These are phyloP conservation scores for Sparus aurata DNA, from an alignment of 2,797 vertebrate genomes.

Conservation along the genomic window DNA sequence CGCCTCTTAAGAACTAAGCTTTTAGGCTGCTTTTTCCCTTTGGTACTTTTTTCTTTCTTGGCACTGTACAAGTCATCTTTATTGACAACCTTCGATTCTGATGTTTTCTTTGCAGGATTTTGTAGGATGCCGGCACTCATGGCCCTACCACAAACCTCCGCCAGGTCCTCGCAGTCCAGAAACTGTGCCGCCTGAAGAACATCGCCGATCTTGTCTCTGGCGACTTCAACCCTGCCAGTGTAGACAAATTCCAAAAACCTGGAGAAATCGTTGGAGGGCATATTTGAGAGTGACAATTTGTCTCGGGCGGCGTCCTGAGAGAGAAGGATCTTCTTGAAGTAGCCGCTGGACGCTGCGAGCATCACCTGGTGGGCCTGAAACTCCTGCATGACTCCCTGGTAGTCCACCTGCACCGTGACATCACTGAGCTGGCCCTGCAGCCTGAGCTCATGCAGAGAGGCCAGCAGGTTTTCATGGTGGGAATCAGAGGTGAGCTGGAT, in stretches of 20 bases:
- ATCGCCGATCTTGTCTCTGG: constrained; percentile 85
- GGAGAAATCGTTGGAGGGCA: constrained; percentile 87
- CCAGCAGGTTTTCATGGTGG: constrained; percentile 89
- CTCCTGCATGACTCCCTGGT: constrained; percentile 88
- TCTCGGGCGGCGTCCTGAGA: constrained; percentile 81
- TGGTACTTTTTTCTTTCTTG: constrained; percentile 6
- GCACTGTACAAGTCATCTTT: background rate
- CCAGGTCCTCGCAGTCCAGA: constrained; percentile 91
- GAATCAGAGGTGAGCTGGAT: constrained; percentile 90
- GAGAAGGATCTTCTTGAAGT: constrained; percentile 92
- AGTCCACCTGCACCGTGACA: constrained; percentile 91
- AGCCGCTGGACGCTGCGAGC: constrained; percentile 94
- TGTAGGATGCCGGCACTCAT: constrained; percentile 44
- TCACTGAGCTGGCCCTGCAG: constrained; percentile 92
- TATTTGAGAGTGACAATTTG: constrained; percentile 86
- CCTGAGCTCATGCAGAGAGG: constrained; percentile 91
- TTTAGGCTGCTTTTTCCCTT: constrained; percentile 39
- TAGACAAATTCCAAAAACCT: constrained; percentile 96
- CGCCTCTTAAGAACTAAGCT: constrained; percentile 27
- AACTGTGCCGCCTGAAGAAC: constrained; percentile 89
- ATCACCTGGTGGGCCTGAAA: constrained; percentile 95
- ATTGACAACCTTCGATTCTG: constrained; percentile 2
- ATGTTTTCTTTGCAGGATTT: constrained; percentile 11
- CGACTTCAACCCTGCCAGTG: constrained; percentile 90
- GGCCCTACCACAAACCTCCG: constrained; percentile 86